These are phyloP conservation scores for Macrophya annulata DNA, from an alignment of 2,888 invertebrate species.

Conservation along the genomic window DNA sequence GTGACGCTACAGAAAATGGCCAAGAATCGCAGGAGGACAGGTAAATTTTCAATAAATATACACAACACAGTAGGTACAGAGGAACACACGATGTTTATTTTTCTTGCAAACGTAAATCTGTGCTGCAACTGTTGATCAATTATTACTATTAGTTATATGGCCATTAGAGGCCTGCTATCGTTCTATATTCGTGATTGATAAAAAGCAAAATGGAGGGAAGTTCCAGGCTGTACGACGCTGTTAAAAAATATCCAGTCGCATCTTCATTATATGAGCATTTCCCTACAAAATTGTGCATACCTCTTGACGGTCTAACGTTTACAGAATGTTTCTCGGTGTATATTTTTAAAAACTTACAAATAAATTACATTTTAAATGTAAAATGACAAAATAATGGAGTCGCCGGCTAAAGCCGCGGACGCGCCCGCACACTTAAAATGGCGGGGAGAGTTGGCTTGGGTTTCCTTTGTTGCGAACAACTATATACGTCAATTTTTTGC, in stretches of 20 bases:
- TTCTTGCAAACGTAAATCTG: slow-evolving; percentile 40
- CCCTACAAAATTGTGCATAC: slow-evolving; percentile 33
- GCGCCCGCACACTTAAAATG: slow-evolving; percentile 70
- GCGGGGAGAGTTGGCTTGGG: slow-evolving; percentile 55
- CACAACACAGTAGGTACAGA: slow-evolving; percentile 18
- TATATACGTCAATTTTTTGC: slow-evolving; percentile 45
- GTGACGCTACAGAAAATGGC: slow-evolving; percentile 87
- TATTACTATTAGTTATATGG: slow-evolving; percentile 16
- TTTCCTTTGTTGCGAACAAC: slow-evolving; percentile 54
- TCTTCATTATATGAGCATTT: slow-evolving; percentile 47
- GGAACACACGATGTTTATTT: slow-evolving; percentile 48
- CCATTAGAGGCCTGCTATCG: slow-evolving; percentile 12
- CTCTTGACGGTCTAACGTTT: slow-evolving; percentile 28
- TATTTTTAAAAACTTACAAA: slow-evolving; percentile 43
- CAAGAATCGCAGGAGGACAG: slow-evolving; percentile 79
- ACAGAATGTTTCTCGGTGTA: slow-evolving; percentile 39
- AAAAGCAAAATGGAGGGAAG: slow-evolving; percentile 53
- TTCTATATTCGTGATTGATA: slow-evolving; percentile 1
- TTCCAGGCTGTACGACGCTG: slow-evolving; percentile 54
- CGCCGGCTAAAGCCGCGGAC: slow-evolving; percentile 74
- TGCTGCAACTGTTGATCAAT: slow-evolving; percentile 33
- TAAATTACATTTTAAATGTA: slow-evolving; percentile 58
- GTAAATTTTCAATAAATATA: slow-evolving; percentile 67
- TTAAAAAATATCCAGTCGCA: slow-evolving; percentile 48
- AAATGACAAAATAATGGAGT: slow-evolving; percentile 69